Conservation (phyloP, 2,888 invertebrate species). For the Aromia moschata region DNA sequence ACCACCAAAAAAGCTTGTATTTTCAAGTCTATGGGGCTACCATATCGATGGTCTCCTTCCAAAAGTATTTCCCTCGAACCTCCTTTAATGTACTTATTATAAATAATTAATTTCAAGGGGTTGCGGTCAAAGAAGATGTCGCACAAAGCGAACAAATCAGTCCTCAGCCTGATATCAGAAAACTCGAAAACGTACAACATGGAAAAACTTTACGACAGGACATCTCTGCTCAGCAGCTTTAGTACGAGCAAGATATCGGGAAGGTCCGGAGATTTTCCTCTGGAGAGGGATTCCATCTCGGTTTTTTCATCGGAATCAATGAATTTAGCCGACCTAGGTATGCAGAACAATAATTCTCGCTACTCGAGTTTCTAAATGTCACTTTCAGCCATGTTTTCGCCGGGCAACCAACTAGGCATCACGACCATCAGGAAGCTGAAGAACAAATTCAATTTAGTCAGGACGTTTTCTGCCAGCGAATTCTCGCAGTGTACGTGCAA, state of each 20-base stretch:
- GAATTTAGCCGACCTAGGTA: neutral
- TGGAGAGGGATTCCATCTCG: neutral
- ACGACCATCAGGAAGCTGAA: conserved; percentile 48
- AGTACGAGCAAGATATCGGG: neutral
- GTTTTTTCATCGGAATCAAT: neutral
- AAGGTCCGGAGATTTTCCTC: neutral
- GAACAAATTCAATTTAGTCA: conserved; percentile 52
- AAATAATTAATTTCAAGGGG: conserved; percentile 1
- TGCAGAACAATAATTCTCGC: no score
- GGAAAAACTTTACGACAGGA: neutral
- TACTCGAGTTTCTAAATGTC: no score
- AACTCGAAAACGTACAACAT: neutral
- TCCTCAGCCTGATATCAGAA: neutral
- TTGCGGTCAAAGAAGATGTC: neutral
- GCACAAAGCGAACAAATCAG: neutral
- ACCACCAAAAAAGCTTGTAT: no score
- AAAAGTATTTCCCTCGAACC: no score
- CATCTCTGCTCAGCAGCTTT: neutral
- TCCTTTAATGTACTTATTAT: no score
- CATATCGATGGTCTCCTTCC: no score
- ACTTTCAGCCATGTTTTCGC: neutral
- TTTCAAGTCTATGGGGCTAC: no score
- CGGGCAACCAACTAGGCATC: conserved; percentile 30
- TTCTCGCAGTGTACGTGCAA: conserved; percentile 69
- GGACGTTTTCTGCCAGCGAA: conserved; percentile 65